Evolutionary conservation across 2,888 invertebrate genomes (phyloP), one percentile per base, ranked within the genome.

Genomic region (Ferdinandea cuprea): DNA sequence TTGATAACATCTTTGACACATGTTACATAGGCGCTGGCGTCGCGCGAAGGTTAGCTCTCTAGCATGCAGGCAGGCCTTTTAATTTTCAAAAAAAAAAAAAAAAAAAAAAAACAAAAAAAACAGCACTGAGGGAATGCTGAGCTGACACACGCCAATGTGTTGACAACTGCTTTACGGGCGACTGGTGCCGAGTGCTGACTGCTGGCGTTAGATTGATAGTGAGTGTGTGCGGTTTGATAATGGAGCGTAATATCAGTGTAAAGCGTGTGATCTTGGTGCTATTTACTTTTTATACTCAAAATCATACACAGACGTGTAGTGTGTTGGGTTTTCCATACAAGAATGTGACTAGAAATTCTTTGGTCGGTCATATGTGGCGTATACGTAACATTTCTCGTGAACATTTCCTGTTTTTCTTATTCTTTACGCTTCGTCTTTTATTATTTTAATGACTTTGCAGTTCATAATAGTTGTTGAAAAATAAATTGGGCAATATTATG

Each of bases 131-230:
- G 46, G 65, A 65, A 69, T 76, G 71, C 76, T 81, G 81, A 81
- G 71, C 76, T 81, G 81, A 81, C 76, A 81, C 59, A 71, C 81
- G 56, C 71, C 58, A 61, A 66, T 76, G 74, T 80, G 68, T 69
- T 80, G 74, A 76, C 76, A 81, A 50, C 21, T 61, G 61, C 50
- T 46, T 44, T 13, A 40, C 32, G 54, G 46, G 28, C 6, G 25
- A n/a, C 25, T 48, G 13, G 40, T 56, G 25, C n/a, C n/a, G n/a
- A n/a, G 30, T n/a, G 71, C 56, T 46, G 40, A 52, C 46, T n/a
- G 73, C 30, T 63, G 69, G 76, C 81, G 76, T 76, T 59, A 77
- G 59, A 81, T 77, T 81, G 66, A 81, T 76, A 72, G 65, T 40
- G 65, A 81, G 58, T 76, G 76, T 66, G 76, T 71, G 65, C 52